phyloP scores from a whole-genome alignment of 2,797 vertebrate genomes.

The Sardinella longiceps region DNA sequence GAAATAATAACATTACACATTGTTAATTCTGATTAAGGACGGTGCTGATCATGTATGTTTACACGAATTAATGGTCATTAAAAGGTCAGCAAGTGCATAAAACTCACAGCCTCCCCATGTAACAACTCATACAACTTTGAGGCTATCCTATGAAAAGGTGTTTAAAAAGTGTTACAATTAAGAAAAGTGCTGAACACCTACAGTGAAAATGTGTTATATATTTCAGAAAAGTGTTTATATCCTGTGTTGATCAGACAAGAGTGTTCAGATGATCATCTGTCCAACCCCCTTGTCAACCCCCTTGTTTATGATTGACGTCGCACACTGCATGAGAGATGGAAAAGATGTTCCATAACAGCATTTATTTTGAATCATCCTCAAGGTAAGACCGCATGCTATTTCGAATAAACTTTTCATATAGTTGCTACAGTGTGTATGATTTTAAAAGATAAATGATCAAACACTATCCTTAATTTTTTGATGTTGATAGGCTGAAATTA shows the following conservation, averaged over 20 bases:
- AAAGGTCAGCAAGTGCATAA: not conserved
- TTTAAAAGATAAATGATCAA: not conserved
- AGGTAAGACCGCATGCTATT: slow-evolving; percentile 41
- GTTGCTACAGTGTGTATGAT: not conserved
- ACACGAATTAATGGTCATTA: no score
- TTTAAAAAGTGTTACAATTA: not conserved
- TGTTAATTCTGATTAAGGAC: no score
- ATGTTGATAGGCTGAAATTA: not conserved
- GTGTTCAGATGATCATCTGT: not conserved
- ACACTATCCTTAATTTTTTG: not conserved
- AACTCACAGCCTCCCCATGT: not conserved
- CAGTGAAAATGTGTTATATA: not conserved
- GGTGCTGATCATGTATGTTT: no score
- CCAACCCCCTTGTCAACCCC: slow-evolving; percentile 40
- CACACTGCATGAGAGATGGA: slow-evolving; percentile 6
- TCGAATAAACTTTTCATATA: not conserved
- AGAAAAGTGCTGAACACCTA: not conserved
- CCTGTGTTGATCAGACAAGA: not conserved
- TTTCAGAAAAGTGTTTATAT: not conserved
- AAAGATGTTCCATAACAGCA: slow-evolving; percentile 29
- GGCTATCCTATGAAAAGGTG: no score
- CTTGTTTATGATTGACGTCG: slow-evolving; percentile 33
- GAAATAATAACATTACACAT: no score
- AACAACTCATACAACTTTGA: no score
- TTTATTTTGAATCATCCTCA: slow-evolving; percentile 32